Percentiles rank a stretch among this genome's conserved stretches.
Conservation (phyloP, 2,888 invertebrate species). For the Pandemis corylana region DNA sequence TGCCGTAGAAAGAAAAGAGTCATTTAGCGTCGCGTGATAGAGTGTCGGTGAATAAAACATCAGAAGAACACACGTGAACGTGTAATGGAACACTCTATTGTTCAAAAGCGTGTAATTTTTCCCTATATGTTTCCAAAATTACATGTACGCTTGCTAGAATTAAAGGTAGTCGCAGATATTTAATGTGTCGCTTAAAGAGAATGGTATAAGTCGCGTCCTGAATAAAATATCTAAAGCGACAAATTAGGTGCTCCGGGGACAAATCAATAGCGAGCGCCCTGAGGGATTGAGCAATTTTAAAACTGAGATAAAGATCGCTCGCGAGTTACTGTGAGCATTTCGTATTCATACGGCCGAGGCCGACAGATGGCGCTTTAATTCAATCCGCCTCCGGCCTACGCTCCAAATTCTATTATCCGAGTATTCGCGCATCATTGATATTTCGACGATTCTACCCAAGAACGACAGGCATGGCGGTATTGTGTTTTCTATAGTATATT, state of each 20-base stretch:
- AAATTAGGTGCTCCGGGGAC: slow-evolving; percentile 77
- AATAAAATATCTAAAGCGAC: slow-evolving; percentile 76
- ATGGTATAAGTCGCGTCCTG: slow-evolving; percentile 66
- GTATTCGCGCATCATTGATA: slow-evolving; percentile 85
- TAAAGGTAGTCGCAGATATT: slow-evolving; percentile 25
- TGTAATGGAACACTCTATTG: slow-evolving; percentile 45
- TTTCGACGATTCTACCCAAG: slow-evolving; percentile 78
- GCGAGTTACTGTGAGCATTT: slow-evolving; percentile 78
- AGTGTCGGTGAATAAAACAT: slow-evolving; percentile 67
- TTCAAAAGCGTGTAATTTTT: slow-evolving; percentile 42
- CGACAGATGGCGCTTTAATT: slow-evolving; percentile 84
- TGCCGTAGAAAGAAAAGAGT: slow-evolving; percentile 66
- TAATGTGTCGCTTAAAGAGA: slow-evolving; percentile 50
- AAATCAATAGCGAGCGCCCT: slow-evolving; percentile 77
- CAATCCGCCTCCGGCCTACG: slow-evolving; percentile 82
- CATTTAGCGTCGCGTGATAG: slow-evolving; percentile 60
- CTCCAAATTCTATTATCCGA: slow-evolving; percentile 82
- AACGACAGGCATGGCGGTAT: slow-evolving; percentile 56
- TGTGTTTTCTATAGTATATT: slow-evolving; percentile 51
- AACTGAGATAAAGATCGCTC: slow-evolving; percentile 83
- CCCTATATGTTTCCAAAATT: slow-evolving; percentile 2
- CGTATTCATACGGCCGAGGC: slow-evolving; percentile 81
- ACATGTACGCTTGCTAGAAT: neutral
- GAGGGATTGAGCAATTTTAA: slow-evolving; percentile 82
- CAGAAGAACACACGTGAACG: slow-evolving; percentile 21